Conservation (phyloP, 1,140 invertebrate genomes). For the Pogonomyrmex californicus region DNA sequence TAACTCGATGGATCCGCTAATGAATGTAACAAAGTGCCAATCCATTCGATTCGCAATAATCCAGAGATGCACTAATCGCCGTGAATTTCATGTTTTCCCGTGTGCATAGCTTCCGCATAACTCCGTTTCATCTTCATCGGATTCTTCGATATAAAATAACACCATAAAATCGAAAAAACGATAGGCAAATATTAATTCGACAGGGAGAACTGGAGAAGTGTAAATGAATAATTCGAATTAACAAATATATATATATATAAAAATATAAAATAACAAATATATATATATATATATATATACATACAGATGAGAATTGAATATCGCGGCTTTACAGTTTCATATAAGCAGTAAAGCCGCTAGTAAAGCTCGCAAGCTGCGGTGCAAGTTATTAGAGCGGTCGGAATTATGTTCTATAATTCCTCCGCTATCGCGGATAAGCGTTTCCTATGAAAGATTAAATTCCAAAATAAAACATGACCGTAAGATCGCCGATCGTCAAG, state of each 20-base stretch:
- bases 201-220: background rate
- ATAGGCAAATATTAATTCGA: background rate
- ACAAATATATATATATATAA: too few relatives aligned
- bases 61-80: constrained; percentile 12
- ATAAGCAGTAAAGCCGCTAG: constrained; percentile 14
- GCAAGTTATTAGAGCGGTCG: constrained; percentile 20
- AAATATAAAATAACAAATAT: background rate
- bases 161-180: background rate
- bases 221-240: background rate
- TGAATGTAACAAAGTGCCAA: constrained; percentile 54
- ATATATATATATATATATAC: too few relatives aligned
- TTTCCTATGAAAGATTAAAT: constrained; percentile 25
- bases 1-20: constrained; percentile 52
- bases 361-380: constrained; percentile 10
- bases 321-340: background rate
- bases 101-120: background rate
- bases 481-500: constrained; percentile 9
- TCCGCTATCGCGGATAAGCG: background rate
- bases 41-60: constrained; percentile 42
- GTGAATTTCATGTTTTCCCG: constrained; percentile 11
- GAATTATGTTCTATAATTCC: constrained; percentile 25
- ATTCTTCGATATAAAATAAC: background rate
- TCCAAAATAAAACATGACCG: constrained; percentile 30
- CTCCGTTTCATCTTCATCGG: background rate
- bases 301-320: background rate